A percentile compares a stretch with the other conserved stretches of the same genome.
These are phyloP conservation scores for Acrocephalus scirpaceus DNA, from an alignment of 2,797 vertebrate species.

Conservation along the genomic window DNA sequence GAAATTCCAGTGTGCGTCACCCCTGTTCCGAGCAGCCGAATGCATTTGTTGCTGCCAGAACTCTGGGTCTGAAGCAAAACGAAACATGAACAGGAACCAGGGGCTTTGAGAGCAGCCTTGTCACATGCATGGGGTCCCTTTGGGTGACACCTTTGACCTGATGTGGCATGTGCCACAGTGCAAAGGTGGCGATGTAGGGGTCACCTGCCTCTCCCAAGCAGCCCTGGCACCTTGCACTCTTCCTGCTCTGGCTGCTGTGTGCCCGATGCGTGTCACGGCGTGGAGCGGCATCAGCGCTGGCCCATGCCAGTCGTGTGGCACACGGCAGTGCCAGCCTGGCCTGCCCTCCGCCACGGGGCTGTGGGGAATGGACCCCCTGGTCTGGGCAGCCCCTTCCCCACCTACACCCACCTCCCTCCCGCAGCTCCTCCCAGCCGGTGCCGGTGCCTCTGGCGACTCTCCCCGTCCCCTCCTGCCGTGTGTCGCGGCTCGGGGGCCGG, in stretches of 20 bases:
- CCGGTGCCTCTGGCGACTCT: not conserved
- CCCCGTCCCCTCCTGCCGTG: not conserved
- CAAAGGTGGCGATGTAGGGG: not conserved
- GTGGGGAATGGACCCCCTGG: not conserved
- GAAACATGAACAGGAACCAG: not conserved
- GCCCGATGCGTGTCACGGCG: not conserved
- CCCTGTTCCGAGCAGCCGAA: not conserved
- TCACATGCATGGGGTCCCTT: not conserved
- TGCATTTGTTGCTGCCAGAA: not conserved
- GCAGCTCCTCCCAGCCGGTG: not conserved
- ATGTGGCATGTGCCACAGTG: not conserved
- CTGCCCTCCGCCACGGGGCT: not conserved
- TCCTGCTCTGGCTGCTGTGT: not conserved
- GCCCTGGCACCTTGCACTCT: rapidly evolving
- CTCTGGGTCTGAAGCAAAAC: not conserved
- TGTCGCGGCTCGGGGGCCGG: not conserved
- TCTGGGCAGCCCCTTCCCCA: not conserved
- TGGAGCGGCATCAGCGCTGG: not conserved
- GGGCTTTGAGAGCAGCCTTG: not conserved
- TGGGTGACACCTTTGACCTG: not conserved
- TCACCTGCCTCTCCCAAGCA: not conserved
- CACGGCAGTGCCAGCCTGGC: not conserved
- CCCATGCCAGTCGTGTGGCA: not conserved
- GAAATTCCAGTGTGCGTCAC: conserved; percentile 39
- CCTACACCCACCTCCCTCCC: not conserved